These are phyloP conservation scores for Phlogophora meticulosa DNA, from an alignment of 2,888 invertebrate genomes.

Conservation along the genomic window DNA sequence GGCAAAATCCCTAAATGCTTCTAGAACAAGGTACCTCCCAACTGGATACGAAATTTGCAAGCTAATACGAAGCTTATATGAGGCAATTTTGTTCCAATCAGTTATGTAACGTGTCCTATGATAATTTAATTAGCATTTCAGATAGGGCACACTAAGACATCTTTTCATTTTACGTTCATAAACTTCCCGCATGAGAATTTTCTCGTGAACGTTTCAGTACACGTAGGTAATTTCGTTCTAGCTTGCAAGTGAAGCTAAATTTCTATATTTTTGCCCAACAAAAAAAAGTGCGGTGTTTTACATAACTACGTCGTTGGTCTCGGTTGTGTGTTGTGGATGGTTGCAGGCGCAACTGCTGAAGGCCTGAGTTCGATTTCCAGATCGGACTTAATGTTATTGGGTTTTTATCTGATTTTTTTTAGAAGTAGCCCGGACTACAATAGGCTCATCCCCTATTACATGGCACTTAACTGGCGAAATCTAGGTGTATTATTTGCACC, in stretches of 20 bases:
- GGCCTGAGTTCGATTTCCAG: too few species aligned
- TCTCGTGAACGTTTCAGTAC: conserved; percentile 7
- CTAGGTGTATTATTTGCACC: too few species aligned
- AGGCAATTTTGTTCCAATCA: conserved; percentile 47
- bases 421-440: too few species aligned
- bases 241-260: neutral
- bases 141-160: conserved; percentile 11
- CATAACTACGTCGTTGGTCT: too few species aligned
- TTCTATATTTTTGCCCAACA: neutral
- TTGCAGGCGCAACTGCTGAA: too few species aligned
- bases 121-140: conserved; percentile 49
- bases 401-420: too few species aligned
- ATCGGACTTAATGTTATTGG: too few species aligned
- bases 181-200: conserved; percentile 19
- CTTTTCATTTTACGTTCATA: conserved; percentile 32
- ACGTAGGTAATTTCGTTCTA: conserved; percentile 6
- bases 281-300: conserved; percentile 1
- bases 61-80: conserved; percentile 31
- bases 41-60: conserved; percentile 30
- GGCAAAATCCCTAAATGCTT: conserved; percentile 26
- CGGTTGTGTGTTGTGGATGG: too few species aligned
- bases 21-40: conserved; percentile 19
- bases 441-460: too few species aligned
- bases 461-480: too few species aligned
- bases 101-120: conserved; percentile 39